A percentile compares a stretch with the other conserved stretches of the same genome.
Conservation (phyloP, 2,797 vertebrate species). For the Streptopelia turtur region DNA sequence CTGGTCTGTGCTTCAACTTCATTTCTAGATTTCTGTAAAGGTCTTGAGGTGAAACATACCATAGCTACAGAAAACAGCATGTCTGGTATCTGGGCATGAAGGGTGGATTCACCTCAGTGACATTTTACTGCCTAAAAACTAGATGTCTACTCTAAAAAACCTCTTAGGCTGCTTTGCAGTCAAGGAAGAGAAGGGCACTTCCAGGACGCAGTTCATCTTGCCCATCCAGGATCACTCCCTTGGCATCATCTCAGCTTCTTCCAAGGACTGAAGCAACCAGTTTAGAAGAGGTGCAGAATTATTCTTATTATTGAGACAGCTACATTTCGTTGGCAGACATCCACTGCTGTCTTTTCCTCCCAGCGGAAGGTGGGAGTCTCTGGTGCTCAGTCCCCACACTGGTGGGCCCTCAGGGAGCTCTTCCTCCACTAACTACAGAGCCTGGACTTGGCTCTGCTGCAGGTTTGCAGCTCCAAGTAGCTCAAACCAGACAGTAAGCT, state of each 20-base stretch:
- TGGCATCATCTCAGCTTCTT: not conserved
- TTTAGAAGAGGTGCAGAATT: not conserved
- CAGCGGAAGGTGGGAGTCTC: not conserved
- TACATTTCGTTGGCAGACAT: not conserved
- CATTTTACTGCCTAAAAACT: not conserved
- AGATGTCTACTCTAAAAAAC: not conserved
- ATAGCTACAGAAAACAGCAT: rapidly evolving
- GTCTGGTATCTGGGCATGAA: not conserved
- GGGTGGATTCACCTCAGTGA: not conserved
- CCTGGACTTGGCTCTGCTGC: not conserved
- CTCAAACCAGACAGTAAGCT: conserved; percentile 8
- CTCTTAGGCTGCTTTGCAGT: not conserved
- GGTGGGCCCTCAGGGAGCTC: not conserved
- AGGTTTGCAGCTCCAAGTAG: not conserved
- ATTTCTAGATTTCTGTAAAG: not conserved
- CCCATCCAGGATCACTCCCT: rapidly evolving
- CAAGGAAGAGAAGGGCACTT: not conserved
- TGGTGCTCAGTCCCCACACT: not conserved
- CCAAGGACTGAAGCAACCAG: not conserved
- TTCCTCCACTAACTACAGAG: not conserved
- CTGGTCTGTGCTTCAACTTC: not conserved
- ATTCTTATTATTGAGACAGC: not conserved
- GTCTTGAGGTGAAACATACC: not conserved
- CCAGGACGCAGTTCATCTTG: not conserved
- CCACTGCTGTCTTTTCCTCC: not conserved